Evolutionary conservation across 2,888 invertebrate genomes (phyloP), one percentile per base, ranked within the genome.

Genomic region (Ptycholaimellus sp.): DNA sequence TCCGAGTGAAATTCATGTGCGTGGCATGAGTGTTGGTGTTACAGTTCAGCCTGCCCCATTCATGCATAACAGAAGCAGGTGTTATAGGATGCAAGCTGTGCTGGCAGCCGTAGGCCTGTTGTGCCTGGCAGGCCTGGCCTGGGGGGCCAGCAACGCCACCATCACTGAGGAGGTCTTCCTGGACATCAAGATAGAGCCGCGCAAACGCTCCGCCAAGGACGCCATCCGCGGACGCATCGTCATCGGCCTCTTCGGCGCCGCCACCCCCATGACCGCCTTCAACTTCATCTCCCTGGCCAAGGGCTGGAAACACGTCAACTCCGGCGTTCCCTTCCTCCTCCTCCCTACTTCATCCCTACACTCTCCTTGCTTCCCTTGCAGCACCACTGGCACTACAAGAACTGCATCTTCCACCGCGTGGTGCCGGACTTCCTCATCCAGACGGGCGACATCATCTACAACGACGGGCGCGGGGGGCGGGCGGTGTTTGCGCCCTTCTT

Each of bases 381-480:
- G 48, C 41, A 44, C 36, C 41, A 41, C 14, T 44, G 58, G 18
- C 45, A 44, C 14, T 61, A 54, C 52, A 58, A 56, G 39, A 49
- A 50, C 40, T 52, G 51, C 2, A 44, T 45, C 27, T 45, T 61
- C 36, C 61, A 61, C 45, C 48, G 60, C 30, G 44, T 60, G 17
- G 59, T 61, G 11, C 51, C 50, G 20, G 61, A 61, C 44, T 59
- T 59, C 43, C 50, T 60, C 33, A 46, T 61, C 27, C 61, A 61
- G 45, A 57, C 57, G 49, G 61, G 61, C 33, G 61, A 61, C 43
- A 49, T 60, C 42, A 52, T 58, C 7, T 48, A 46, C 11, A 50
- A 52, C 13, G 60, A 61, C 40, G 61, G 61, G 28, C 53, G 54
- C 3, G 59, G 60, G 36, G 58, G 39, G 2, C 33, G 40, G 4